Evolutionary conservation across 2,113 vertebrate genomes (phyloP).

Genomic region (Dasypus novemcinctus): DNA sequence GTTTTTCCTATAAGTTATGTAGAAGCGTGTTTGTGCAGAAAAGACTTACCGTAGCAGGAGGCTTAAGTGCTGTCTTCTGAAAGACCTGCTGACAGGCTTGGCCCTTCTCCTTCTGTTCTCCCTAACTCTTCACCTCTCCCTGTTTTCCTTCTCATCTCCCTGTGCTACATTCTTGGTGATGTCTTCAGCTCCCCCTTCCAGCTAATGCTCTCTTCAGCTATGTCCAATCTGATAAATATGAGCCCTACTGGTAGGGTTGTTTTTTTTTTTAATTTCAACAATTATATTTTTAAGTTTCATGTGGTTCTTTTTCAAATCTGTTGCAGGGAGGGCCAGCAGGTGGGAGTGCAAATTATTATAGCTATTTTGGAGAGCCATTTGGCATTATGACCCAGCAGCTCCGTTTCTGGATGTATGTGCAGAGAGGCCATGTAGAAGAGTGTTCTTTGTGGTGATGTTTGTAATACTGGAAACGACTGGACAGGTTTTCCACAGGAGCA

Average conservation of each 20-base stretch:
- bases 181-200: background rate
- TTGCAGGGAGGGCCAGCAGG: too few species aligned
- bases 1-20: background rate
- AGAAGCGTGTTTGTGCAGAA: background rate
- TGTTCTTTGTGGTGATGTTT: background rate
- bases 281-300: background rate
- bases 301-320: background rate
- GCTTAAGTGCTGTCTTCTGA: background rate
- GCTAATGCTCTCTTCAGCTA: background rate
- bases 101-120: background rate
- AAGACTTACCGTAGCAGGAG: background rate
- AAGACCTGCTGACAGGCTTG: background rate
- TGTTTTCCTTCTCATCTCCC: background rate
- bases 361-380: background rate
- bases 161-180: background rate
- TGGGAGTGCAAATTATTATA: background rate
- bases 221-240: background rate
- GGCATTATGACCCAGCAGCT: background rate
- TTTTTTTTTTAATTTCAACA: background rate
- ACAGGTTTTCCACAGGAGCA: background rate
- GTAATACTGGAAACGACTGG: background rate
- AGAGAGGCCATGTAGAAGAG: background rate
- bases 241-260: background rate
- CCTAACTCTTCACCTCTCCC: background rate
- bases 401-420: background rate